A percentile compares a stretch with the other conserved stretches of the same genome.
These are phyloP conservation scores for Sarcoramphus papa DNA, from an alignment of 2,797 vertebrate species.

Conservation along the genomic window DNA sequence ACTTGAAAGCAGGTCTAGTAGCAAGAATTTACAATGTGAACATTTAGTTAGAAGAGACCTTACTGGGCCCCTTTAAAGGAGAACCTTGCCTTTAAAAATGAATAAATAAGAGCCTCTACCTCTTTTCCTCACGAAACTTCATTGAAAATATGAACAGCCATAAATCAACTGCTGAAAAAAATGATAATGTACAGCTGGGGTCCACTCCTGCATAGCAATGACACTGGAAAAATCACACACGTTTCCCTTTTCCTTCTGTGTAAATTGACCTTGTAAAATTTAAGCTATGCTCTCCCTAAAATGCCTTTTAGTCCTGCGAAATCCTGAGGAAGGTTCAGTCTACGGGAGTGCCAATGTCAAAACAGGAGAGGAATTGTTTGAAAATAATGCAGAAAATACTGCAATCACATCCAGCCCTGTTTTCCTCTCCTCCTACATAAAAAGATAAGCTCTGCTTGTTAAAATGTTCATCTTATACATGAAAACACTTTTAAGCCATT, in stretches of 20 bases:
- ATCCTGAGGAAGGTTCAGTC: background rate
- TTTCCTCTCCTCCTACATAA: background rate
- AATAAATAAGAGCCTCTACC: constrained; percentile 1
- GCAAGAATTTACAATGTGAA: constrained; percentile 37
- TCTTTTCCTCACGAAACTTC: background rate
- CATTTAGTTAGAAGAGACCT: background rate
- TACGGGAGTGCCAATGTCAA: background rate
- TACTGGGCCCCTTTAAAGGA: background rate
- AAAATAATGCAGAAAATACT: background rate
- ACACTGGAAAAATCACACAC: background rate
- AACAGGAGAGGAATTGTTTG: background rate
- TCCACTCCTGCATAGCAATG: background rate
- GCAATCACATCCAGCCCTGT: background rate
- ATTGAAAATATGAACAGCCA: background rate
- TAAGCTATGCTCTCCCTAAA: background rate
- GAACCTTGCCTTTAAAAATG: background rate
- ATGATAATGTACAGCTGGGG: background rate
- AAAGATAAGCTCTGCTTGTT: background rate
- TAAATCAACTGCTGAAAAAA: constrained; percentile 17
- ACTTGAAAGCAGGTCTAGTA: constrained; percentile 6
- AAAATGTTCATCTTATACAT: background rate
- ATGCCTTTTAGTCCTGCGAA: background rate
- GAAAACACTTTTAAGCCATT: background rate
- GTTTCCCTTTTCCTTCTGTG: constrained; percentile 11
- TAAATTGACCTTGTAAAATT: background rate